A percentile compares a stretch with the other conserved stretches of the same genome.
Evolutionary conservation across 2,888 invertebrate genomes (phyloP).

Genomic region (Hypomecis atomaria): DNA sequence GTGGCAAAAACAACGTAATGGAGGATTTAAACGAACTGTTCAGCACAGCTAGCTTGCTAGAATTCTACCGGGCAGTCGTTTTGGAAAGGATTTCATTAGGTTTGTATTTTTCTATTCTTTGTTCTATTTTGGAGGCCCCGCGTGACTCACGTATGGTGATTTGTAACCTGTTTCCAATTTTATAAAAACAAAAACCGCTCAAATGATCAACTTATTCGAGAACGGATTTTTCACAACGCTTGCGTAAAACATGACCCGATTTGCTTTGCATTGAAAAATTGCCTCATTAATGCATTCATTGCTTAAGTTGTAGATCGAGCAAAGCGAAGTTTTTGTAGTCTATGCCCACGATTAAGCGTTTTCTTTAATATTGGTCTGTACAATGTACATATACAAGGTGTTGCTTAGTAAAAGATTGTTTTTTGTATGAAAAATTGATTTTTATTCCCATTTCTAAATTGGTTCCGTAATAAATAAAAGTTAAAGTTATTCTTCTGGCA

Average conservation of each 20-base stretch:
- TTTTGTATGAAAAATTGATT: no score
- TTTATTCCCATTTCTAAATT: no score
- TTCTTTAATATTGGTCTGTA: no score
- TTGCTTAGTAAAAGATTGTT: no score
- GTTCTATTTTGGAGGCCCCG: slow-evolving; percentile 27
- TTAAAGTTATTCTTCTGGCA: no score
- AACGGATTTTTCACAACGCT: slow-evolving; percentile 6
- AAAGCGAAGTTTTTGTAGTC: no score
- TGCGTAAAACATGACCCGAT: slow-evolving; percentile 4
- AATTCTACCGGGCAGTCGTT: slow-evolving; percentile 64
- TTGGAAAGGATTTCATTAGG: slow-evolving; percentile 62
- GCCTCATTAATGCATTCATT: neutral
- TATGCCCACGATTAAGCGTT: no score
- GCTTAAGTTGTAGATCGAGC: no score
- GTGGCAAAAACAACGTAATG: slow-evolving; percentile 52
- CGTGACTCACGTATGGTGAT: slow-evolving; percentile 31
- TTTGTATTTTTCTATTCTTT: slow-evolving; percentile 48
- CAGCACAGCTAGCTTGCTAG: slow-evolving; percentile 60
- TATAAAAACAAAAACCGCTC: neutral
- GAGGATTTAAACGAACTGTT: slow-evolving; percentile 57
- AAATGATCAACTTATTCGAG: neutral
- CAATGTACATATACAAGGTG: no score
- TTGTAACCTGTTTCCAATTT: slow-evolving; percentile 13
- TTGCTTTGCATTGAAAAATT: slow-evolving; percentile 3
- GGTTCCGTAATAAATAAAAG: no score